A percentile compares a stretch with the other conserved stretches of the same genome.
These are phyloP conservation scores for Agrochola macilenta DNA, from an alignment of 2,888 invertebrate genomes.

Conservation along the genomic window DNA sequence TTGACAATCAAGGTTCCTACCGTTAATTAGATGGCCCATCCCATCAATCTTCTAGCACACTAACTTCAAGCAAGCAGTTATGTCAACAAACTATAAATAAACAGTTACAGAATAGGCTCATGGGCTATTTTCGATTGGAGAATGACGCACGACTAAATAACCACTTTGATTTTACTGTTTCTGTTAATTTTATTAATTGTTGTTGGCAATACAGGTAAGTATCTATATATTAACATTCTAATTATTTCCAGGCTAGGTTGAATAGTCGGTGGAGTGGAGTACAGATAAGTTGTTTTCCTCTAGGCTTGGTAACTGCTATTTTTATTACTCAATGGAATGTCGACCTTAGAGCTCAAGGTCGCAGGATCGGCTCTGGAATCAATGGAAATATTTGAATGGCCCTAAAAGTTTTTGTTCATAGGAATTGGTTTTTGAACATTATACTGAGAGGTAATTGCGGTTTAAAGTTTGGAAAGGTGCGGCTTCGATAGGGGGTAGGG, in stretches of 20 bases:
- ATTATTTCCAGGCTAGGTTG: background rate
- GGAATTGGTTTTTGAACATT: background rate
- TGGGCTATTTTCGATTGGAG: constrained; percentile 53
- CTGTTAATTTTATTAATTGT: constrained; percentile 37
- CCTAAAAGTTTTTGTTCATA: background rate
- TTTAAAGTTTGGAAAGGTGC: too few relatives aligned
- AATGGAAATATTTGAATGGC: too few relatives aligned
- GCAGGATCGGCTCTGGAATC: background rate
- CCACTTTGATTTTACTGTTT: constrained; percentile 49
- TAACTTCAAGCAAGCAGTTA: constrained; percentile 18
- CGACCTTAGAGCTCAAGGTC: background rate
- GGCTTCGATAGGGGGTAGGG: too few relatives aligned
- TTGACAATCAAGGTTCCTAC: constrained; percentile 44
- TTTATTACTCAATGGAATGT: constrained; percentile 1
- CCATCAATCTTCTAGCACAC: constrained; percentile 46
- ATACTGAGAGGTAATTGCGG: too few relatives aligned
- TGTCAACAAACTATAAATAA: constrained; percentile 56
- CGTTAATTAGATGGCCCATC: constrained; percentile 54
- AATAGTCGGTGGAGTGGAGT: background rate
- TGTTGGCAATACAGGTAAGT: constrained; percentile 18
- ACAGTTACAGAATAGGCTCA: constrained; percentile 28
- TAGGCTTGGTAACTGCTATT: background rate
- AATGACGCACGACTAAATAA: constrained; percentile 63
- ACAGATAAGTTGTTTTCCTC: background rate
- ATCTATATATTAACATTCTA: constrained; percentile 17